These are phyloP conservation scores for Sapayoa aenigma DNA, from an alignment of 2,113 vertebrate genomes.

Conservation along the genomic window DNA sequence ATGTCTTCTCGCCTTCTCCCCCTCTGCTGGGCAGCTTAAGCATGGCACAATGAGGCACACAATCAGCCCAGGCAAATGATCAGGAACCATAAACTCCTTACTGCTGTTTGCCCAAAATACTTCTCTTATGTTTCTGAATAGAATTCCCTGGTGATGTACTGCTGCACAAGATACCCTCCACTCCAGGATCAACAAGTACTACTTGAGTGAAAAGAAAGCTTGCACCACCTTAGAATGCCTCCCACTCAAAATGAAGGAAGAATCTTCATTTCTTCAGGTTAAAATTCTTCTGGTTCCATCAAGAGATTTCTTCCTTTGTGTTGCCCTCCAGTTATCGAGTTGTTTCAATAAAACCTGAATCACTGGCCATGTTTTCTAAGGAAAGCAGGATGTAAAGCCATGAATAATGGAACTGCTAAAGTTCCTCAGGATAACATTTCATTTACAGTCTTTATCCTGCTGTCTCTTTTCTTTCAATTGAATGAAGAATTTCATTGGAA, in stretches of 20 bases:
- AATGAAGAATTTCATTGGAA: background rate
- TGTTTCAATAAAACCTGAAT: background rate
- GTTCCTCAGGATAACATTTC: background rate
- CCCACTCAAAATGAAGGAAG: background rate
- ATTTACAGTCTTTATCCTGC: background rate
- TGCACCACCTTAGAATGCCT: background rate
- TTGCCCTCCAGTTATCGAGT: background rate
- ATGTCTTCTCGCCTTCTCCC: rapidly evolving
- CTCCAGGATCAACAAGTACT: background rate
- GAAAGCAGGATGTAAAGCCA: background rate
- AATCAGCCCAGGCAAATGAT: background rate
- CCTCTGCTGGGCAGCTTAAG: background rate
- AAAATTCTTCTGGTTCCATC: background rate
- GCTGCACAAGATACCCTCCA: background rate
- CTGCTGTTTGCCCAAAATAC: background rate
- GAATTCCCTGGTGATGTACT: background rate
- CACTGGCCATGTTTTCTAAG: background rate
- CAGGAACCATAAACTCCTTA: background rate
- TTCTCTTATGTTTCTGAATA: background rate
- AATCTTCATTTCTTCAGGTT: background rate
- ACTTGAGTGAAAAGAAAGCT: background rate
- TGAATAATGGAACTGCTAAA: background rate
- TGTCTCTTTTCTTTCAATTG: background rate
- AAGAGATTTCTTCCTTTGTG: rapidly evolving
- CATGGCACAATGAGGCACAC: background rate